Base-by-base conservation (phyloP, 2,888 invertebrate genomes). In the Oasisia sp. region DNA sequence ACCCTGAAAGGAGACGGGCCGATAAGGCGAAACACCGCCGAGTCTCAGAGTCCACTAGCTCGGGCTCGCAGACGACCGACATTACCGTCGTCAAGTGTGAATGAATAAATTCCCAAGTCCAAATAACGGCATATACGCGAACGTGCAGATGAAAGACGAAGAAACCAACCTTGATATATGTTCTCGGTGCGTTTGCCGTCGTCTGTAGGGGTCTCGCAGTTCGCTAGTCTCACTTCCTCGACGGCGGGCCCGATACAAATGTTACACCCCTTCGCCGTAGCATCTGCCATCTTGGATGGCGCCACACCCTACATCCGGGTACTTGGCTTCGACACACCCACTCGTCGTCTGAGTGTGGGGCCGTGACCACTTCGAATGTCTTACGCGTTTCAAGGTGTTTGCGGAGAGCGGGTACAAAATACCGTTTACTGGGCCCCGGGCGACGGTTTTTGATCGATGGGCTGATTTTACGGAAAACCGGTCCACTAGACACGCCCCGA, bases 221-320 rank as follows among this genome's bases (percentile, higher is more conserved):
- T 74, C 74, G 74, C 74, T 27, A 27, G 74, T 74, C 74, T 74
- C 27, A 74, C 74, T 74, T 74, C 74, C 74, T 74, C 74, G 27
- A 74, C 74, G 74, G 74, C 74, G 74, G 74, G 14, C 74, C 74
- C 19, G 74, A 74, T 74, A n/a, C 74, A 74, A 74, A 74, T n/a
- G 74, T 74, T 74, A 74, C 74, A 74, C 74, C 74, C 74, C 74
- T 74, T 74, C 74, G 27, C 74, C 74, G 74, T 19, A 74, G 74
- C 74, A 74, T 74, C 74, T 74, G 74, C 74, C 74, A 74, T 74
- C 74, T 74, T 94, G 93, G 92, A 92, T 92, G 92, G 93, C 92
- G 92, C 93, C 94, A 94, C 94, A 93, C 94, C 94, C 93, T 93
- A 94, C 94, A 94, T 94, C 93, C 94, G 93, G 94, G 94, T 74